Evolutionary conservation across 2,113 vertebrate genomes (phyloP).

Genomic region (Danionella cerebrum): DNA sequence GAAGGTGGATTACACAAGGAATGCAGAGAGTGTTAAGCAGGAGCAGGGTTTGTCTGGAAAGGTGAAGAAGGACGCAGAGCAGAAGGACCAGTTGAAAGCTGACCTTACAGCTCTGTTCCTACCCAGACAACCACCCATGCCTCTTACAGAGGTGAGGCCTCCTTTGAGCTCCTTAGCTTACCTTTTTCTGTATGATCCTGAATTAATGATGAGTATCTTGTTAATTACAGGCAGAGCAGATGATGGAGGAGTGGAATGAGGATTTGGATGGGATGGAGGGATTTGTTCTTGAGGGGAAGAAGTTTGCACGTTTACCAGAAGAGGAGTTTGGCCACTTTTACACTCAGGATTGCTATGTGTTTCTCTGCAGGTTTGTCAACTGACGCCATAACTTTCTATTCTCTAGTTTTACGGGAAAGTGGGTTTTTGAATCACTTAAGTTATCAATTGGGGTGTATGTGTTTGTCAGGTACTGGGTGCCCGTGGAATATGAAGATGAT

Average conservation of each 20-base stretch:
- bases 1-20: conserved; percentile 92
- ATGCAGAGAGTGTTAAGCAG: conserved; percentile 80
- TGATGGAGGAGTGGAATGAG: conserved; percentile 98
- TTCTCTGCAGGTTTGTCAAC: conserved; percentile 83
- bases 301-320: conserved; percentile 90
- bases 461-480: conserved; percentile 85
- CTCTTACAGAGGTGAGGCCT: conserved; percentile 73
- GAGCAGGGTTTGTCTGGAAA: conserved; percentile 71
- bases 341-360: conserved; percentile 95
- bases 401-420: too few species aligned
- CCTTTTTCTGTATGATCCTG: too few species aligned
- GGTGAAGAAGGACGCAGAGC: conserved; percentile 83
- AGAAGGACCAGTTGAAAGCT: conserved; percentile 94
- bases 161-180: neutral
- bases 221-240: conserved; percentile 76
- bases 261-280: conserved; percentile 98
- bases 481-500: conserved; percentile 85
- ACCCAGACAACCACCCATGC: conserved; percentile 87
- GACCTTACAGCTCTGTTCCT: conserved; percentile 93
- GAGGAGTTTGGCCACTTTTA: conserved; percentile 96
- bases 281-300: conserved; percentile 93
- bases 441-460: neutral
- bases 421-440: too few species aligned
- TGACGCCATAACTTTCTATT: too few species aligned
- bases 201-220: neutral